Conservation (phyloP, 2,888 invertebrate genomes). For the Cetonia aurata region DNA sequence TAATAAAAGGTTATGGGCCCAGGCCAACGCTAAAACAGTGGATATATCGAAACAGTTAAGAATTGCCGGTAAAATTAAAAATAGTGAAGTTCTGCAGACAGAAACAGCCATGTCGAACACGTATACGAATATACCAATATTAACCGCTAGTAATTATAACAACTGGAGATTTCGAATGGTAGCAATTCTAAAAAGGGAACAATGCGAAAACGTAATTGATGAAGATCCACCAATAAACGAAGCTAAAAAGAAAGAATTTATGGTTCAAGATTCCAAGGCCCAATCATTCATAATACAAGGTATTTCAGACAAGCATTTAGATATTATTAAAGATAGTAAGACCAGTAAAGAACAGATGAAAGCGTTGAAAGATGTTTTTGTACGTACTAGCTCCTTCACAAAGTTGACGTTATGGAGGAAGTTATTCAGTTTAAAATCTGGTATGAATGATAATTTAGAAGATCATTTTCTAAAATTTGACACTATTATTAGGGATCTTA, state of each 20-base stretch:
- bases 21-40: no score
- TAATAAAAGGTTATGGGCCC: no score
- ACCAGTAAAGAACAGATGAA: slow-evolving; percentile 43
- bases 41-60: no score
- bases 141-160: no score
- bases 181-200: no score
- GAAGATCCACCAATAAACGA: background rate
- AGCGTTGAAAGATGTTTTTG: slow-evolving; percentile 46
- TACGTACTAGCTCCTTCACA: slow-evolving; percentile 46
- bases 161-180: no score
- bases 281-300: slow-evolving; percentile 48
- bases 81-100: no score
- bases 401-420: slow-evolving; percentile 44
- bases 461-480: slow-evolving; percentile 47
- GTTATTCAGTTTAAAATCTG: slow-evolving; percentile 28
- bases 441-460: slow-evolving; percentile 3
- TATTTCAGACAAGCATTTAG: slow-evolving; percentile 48
- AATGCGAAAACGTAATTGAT: no score
- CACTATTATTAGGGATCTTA: slow-evolving; percentile 42
- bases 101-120: no score
- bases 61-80: no score
- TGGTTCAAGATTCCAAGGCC: slow-evolving; percentile 38
- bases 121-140: no score
- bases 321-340: slow-evolving; percentile 48
- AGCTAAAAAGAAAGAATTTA: slow-evolving; percentile 5